Base-by-base conservation (phyloP, 2,113 vertebrate species). In the Peucedramus taeniatus region DNA sequence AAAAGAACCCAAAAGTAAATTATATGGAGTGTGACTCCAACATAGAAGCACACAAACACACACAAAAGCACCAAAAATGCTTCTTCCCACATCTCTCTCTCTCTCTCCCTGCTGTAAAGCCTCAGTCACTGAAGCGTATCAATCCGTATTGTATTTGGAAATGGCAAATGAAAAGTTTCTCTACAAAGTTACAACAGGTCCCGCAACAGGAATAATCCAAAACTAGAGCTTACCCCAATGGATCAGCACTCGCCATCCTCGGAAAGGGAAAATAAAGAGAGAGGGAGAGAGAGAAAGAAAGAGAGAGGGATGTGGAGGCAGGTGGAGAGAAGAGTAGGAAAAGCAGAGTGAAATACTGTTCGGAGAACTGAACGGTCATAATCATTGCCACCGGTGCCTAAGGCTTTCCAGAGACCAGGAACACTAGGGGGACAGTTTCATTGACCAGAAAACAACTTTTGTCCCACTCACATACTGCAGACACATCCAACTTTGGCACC, bases 311-410 rank as follows among this genome's bases (percentile, higher is more conserved):
- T 80, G 66, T 83, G 90, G 96, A 97, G 90, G 96, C 89, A 96
- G 92, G 95, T 96, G 94, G 97, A 97, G 89, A 97, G 80, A 97
- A 97, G 97, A 97, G 96, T 74, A 97, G 83, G 96, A 97, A 97
- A 97, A 97, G 95, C 91, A 97, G 80, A 97, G 95, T 97, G 97
- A 97, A 97, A 97, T 92, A 97, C 83, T 96, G 94, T 97, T 96
- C 7, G 2, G 87, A 97, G 92, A 96, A 96, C 89, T 75, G 72
- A 92, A 95, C 1, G 79, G 72, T 96, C 94, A 96, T 47, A 86
- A 90, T 91, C 61, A 94, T 70, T 81, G 96, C 90, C 95, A 93
- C 51, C 3, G 9, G 89, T 78, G 83, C 92, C 97, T 94, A 89
- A 11, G 22, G 71, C 90, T 95, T 90, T 69, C 64, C 92, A 86